Evolutionary conservation across 1,140 invertebrate genomes (phyloP), one percentile per base, ranked within the genome.

Genomic region (Drosophila kohkoa): DNA sequence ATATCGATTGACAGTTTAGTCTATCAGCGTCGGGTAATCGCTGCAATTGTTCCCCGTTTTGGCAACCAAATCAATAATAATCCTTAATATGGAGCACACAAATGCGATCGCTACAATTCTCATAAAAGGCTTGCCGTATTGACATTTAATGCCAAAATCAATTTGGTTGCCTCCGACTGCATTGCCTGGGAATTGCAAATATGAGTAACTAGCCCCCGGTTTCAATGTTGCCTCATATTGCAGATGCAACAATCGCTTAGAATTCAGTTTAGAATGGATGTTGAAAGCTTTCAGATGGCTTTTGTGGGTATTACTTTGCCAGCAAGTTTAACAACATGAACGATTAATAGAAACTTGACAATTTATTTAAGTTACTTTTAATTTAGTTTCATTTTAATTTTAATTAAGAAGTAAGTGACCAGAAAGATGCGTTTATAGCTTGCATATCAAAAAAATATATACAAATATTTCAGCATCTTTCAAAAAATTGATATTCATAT

Each of bases 81-180:
- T 85, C 65, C 85, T 88, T 79, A 88, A 89, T 88, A 88, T 79
- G 83, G 83, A 73, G 83, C 83, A 88, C 68, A 71, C 64, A 77
- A 88, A 89, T 83, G 77, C 74, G 75, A 74, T 77, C 83, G 81
- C 68, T 81, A 89, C 78, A 83, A 81, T 88, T 88, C 78, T 81
- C 85, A 88, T 85, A 85, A 89, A 88, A 75, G 83, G 81, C 38
- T 70, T 11, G 62, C 60, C 64, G 52, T 59, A 79, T 85, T 89
- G 85, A 90, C 85, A 85, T 78, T 85, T 79, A 81, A 89, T 83
- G 77, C 59, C 80, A 75, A 64, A 66, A 57, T 70, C 20, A 5
- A 15, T 63, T 32, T 28, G 30, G 28, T 67, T 16, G 35, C 38
- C n/a, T 30, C 8, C 46, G 15, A 38, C 49, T 55, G 41, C 72